Percentiles rank a stretch among this genome's conserved stretches.
phyloP scores from a whole-genome alignment of 2,888 invertebrate genomes.

The Chymomyza procnemis region DNA sequence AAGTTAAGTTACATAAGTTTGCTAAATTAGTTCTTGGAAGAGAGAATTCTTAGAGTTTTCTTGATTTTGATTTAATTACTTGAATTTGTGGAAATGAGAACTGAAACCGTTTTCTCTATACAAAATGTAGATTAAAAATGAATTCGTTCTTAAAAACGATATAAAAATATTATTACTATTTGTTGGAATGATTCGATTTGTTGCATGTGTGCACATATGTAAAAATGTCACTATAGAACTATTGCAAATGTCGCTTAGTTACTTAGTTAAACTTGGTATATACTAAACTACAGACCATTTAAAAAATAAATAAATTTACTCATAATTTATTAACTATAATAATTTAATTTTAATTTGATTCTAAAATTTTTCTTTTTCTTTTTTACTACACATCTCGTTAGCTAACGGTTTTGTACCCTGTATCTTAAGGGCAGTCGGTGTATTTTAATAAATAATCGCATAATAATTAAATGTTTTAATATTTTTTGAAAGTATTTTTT shows the following conservation, averaged over 20 bases:
- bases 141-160: neutral
- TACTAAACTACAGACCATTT: slow-evolving; percentile 64
- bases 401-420: neutral
- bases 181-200: neutral
- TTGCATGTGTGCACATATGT: neutral
- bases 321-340: slow-evolving; percentile 21
- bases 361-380: slow-evolving; percentile 1
- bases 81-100: slow-evolving; percentile 43
- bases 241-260: slow-evolving; percentile 10
- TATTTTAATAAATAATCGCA: neutral
- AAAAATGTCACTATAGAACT: neutral
- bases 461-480: neutral
- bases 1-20: slow-evolving; percentile 33
- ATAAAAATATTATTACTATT: neutral
- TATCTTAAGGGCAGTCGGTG: neutral
- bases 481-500: too few species aligned
- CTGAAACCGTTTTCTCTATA: slow-evolving; percentile 55
- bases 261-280: slow-evolving; percentile 21
- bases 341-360: slow-evolving; percentile 24
- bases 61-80: slow-evolving; percentile 55
- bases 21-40: slow-evolving; percentile 49
- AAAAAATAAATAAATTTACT: slow-evolving; percentile 49
- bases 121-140: neutral
- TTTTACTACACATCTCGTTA: slow-evolving; percentile 30
- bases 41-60: slow-evolving; percentile 40